A percentile compares a stretch with the other conserved stretches of the same genome.
Evolutionary conservation across 2,113 vertebrate species (phyloP).

Genomic region (Silurus asotus): DNA sequence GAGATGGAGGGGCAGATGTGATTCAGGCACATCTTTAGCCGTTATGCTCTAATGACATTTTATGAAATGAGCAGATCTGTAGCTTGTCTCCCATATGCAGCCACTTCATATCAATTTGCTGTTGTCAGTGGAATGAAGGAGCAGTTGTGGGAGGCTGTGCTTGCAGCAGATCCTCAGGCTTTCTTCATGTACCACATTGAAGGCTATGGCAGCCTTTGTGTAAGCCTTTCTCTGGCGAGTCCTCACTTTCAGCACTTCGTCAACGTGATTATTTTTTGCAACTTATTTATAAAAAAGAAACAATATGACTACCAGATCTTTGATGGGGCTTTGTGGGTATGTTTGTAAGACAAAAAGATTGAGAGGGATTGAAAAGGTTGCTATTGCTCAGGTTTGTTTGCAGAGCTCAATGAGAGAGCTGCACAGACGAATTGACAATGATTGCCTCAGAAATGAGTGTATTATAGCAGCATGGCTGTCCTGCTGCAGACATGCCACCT

Average conservation of each 20-base stretch:
- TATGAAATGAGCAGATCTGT: conserved; percentile 83
- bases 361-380: neutral
- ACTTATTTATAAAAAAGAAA: neutral
- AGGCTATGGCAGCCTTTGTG: conserved; percentile 76
- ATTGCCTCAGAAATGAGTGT: conserved; percentile 88
- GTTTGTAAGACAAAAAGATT: conserved; percentile 21
- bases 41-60: conserved; percentile 84
- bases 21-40: conserved; percentile 78
- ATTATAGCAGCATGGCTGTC: conserved; percentile 84
- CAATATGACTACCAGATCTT: neutral
- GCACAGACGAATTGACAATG: conserved; percentile 82
- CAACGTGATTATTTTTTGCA: conserved; percentile 4
- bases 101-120: conserved; percentile 89
- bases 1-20: conserved; percentile 77
- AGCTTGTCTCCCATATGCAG: conserved; percentile 82
- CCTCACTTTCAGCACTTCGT: neutral
- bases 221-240: conserved; percentile 76
- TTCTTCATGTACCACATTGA: conserved; percentile 79
- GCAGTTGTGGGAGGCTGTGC: conserved; percentile 67
- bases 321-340: conserved; percentile 53
- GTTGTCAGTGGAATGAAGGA: conserved; percentile 83
- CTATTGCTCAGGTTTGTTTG: conserved; percentile 36
- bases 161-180: conserved; percentile 79
- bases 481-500: conserved; percentile 53
- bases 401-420: conserved; percentile 69